These are phyloP conservation scores for Mormyrus iriodes DNA, from an alignment of 2,113 vertebrate genomes.

Conservation along the genomic window DNA sequence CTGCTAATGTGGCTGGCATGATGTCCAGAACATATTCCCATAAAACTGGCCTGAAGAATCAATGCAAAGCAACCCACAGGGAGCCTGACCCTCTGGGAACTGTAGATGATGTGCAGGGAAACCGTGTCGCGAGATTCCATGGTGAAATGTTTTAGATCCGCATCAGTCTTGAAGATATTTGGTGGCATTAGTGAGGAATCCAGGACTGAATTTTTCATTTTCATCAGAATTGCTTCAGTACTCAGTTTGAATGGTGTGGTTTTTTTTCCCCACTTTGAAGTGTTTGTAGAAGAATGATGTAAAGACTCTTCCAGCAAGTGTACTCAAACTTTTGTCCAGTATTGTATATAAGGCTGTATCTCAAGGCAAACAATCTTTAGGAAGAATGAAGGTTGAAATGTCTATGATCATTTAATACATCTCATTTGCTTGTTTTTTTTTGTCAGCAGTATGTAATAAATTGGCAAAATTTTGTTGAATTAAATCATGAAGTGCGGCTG, in stretches of 20 bases:
- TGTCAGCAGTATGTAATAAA: not conserved
- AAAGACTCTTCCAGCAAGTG: not conserved
- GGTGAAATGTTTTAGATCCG: not conserved
- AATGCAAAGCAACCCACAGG: not conserved
- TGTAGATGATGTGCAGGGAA: not conserved
- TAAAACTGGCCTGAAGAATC: not conserved
- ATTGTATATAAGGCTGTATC: not conserved
- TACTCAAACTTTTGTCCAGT: not conserved
- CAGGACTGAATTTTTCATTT: not conserved
- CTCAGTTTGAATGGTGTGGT: not conserved
- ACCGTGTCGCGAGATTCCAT: not conserved
- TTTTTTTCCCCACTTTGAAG: not conserved
- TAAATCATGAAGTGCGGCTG: not conserved
- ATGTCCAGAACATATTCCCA: not conserved
- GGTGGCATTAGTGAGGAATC: not conserved
- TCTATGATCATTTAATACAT: no score
- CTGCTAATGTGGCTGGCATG: not conserved
- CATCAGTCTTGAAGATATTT: not conserved
- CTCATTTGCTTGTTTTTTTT: no score
- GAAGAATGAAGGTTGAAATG: not conserved
- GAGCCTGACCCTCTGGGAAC: not conserved
- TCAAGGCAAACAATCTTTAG: not conserved
- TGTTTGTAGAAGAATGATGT: not conserved
- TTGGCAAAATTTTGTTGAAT: not conserved
- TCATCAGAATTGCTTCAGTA: not conserved